A percentile compares a stretch with the other conserved stretches of the same genome.
phyloP scores from a whole-genome alignment of 1,140 invertebrate genomes.

The Pseudomyrmex sp. region DNA sequence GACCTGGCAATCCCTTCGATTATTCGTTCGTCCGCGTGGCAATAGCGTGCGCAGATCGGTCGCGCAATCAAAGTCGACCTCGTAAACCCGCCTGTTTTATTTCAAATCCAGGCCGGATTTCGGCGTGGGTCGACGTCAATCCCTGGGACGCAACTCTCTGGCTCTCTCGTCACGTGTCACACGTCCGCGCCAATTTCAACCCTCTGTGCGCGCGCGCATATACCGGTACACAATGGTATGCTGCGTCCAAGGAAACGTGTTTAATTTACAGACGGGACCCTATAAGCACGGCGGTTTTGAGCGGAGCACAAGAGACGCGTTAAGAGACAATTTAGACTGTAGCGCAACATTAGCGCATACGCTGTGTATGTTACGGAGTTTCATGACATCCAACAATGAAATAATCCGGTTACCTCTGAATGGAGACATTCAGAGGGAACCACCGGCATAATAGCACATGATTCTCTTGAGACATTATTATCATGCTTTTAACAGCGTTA shows the following conservation, averaged over 20 bases:
- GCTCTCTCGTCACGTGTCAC: constrained; percentile 5
- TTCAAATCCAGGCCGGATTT: constrained; percentile 43
- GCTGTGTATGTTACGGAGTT: background rate
- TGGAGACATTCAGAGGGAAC: background rate
- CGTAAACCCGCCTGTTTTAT: constrained; percentile 58
- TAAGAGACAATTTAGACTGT: constrained; percentile 5
- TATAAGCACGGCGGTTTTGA: background rate
- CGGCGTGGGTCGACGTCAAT: constrained; percentile 25
- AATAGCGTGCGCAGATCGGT: constrained; percentile 35
- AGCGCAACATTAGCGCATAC: background rate
- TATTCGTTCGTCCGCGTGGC: constrained; percentile 60
- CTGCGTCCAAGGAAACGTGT: constrained; percentile 11
- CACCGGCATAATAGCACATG: background rate
- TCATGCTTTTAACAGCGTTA: background rate
- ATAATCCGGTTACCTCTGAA: background rate
- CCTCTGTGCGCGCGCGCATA: background rate
- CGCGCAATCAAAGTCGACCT: constrained; percentile 57
- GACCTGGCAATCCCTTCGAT: constrained; percentile 63
- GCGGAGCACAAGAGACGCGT: background rate
- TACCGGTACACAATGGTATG: no score
- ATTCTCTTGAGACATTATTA: background rate
- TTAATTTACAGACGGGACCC: background rate
- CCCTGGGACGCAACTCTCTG: constrained; percentile 6
- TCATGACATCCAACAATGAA: background rate
- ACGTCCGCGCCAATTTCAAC: constrained; percentile 31